These are phyloP conservation scores for Phylloscopus trochiloides DNA, from an alignment of 2,113 vertebrate species.

Conservation along the genomic window DNA sequence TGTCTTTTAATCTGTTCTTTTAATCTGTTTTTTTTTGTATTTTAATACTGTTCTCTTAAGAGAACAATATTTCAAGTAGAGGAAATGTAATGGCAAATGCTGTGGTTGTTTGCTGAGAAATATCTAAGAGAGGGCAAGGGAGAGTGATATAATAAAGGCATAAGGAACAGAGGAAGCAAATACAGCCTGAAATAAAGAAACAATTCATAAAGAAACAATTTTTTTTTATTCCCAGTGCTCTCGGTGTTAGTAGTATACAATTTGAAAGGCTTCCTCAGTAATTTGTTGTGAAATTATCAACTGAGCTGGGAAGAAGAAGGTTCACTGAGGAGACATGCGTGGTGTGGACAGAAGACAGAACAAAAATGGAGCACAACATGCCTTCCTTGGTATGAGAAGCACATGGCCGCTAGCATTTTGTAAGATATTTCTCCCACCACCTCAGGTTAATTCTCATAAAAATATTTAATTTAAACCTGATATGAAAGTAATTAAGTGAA, in stretches of 20 bases:
- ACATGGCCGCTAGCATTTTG: not conserved
- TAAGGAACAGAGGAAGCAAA: not conserved
- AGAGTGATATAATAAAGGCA: not conserved
- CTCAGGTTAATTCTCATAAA: not conserved
- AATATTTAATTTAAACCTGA: not conserved
- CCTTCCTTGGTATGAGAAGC: not conserved
- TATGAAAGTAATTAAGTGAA: not conserved
- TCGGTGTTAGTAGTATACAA: not conserved
- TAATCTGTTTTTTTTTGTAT: not conserved
- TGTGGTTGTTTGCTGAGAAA: not conserved
- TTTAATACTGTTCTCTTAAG: not conserved
- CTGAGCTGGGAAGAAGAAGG: not conserved
- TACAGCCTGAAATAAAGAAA: not conserved
- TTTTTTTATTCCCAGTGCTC: not conserved
- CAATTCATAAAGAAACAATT: not conserved
- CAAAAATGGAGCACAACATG: not conserved
- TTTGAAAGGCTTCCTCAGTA: not conserved
- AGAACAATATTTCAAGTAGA: not conserved
- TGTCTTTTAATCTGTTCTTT: not conserved
- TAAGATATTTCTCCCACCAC: not conserved
- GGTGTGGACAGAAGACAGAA: not conserved
- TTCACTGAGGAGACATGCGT: fast-evolving
- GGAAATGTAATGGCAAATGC: not conserved
- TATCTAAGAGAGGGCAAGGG: not conserved
- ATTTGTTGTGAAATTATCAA: not conserved